Base-by-base conservation (phyloP, 2,113 vertebrate genomes). In the Coturnix japonica region DNA sequence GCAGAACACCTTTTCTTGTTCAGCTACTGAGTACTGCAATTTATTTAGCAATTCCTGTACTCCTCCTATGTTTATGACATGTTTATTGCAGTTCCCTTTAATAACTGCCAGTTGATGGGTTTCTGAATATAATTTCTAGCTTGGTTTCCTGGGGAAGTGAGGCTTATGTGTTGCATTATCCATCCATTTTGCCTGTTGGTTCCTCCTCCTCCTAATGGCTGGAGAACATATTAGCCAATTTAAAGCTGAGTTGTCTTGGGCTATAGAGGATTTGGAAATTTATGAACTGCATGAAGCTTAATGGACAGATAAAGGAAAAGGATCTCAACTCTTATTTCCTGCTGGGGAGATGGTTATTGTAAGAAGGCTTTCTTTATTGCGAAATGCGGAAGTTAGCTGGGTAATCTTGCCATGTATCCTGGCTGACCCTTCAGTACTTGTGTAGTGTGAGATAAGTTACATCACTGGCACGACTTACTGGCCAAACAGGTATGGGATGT, bases 401-500 rank as follows among this genome's bases (percentile, higher is more conserved):
- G 28, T 87, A 80, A 63, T 91, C 63, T 53, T 89, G 59, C 44
- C 64, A 31, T 4, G 1, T 16, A 59, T 81, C 31, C 70, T 67
- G 87, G 33, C 64, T 89, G 14, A 33, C 67, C 19, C 22, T 51
- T 33, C 1, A 11, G 60, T 49, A 11, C 76, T 93, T 92, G 51
- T 59, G n/a, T 66, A 57, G 65, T 65, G 60, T 44, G 28, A 35
- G 69, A 4, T 76, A 53, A 73, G 3, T 93, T 73, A 31, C 33
- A 49, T 25, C 76, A 85, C 33, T 31, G 19, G 17, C 67, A 73
- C 41, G 60, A 23, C 60, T 89, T 94, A 87, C 89, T 74, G 70
- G 91, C 25, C 75, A 87, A 89, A 87, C 95, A 91, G 85, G 87
- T 94, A 87, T 56, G 64, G 81, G 64, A 18, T 82, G 87, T 56